Evolutionary conservation across 2,888 invertebrate species (phyloP).

Genomic region (Acanthosepion lycidas): DNA sequence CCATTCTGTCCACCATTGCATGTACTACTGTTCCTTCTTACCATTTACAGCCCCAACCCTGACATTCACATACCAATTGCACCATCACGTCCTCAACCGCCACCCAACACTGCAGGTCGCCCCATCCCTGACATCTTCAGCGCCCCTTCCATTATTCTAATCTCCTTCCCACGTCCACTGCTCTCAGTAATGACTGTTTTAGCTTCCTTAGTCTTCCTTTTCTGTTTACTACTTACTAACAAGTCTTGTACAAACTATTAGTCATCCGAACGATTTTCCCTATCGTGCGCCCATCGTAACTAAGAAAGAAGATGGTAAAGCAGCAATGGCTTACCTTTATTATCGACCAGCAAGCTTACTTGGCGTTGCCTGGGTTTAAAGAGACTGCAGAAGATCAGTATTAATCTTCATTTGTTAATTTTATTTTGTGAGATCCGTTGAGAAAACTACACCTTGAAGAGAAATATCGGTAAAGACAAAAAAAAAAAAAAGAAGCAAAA

Average conservation of each 20-base stretch:
- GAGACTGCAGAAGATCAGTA: not conserved
- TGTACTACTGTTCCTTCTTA: not conserved
- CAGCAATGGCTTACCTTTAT: not conserved
- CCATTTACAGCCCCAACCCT: constrained; percentile 1
- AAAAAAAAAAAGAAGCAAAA: not conserved
- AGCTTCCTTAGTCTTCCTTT: not conserved
- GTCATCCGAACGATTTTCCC: not conserved
- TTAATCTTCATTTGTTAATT: not conserved
- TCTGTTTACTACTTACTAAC: constrained; percentile 8
- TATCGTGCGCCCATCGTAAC: not conserved
- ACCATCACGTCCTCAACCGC: constrained; percentile 6
- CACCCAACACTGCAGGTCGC: not conserved
- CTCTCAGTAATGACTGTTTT: constrained; percentile 33
- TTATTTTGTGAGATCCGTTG: not conserved
- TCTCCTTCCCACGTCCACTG: constrained; percentile 4
- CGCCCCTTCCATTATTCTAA: constrained; percentile 33
- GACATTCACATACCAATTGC: constrained; percentile 10
- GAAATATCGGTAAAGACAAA: not conserved
- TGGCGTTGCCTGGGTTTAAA: not conserved
- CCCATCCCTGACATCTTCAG: not conserved
- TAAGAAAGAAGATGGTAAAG: not conserved
- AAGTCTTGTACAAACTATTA: not conserved
- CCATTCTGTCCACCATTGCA: constrained; percentile 21
- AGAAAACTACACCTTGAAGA: not conserved
- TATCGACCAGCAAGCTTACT: constrained; percentile 8